A percentile compares a stretch with the other conserved stretches of the same genome.
phyloP scores from a whole-genome alignment of 2,888 invertebrate genomes.

The Dorcus hopei region DNA sequence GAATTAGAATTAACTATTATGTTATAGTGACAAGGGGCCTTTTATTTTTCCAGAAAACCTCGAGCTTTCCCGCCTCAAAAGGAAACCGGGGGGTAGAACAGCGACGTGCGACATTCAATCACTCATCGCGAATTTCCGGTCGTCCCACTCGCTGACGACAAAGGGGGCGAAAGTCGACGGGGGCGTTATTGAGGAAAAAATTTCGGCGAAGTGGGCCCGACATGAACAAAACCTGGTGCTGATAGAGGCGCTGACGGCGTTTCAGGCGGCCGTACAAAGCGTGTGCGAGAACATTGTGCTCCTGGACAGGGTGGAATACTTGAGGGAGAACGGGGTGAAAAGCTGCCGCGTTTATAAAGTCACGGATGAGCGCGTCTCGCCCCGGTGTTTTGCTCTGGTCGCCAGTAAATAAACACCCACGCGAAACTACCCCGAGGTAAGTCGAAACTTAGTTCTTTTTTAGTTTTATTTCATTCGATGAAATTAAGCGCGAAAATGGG shows the following conservation, averaged over 20 bases:
- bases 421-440: too few relatives aligned
- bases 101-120: slow-evolving; percentile 30
- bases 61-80: slow-evolving; percentile 37
- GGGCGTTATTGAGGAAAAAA: slow-evolving; percentile 22
- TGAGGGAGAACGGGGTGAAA: slow-evolving; percentile 45
- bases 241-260: slow-evolving; percentile 48
- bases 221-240: slow-evolving; percentile 41
- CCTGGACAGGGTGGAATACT: slow-evolving; percentile 53
- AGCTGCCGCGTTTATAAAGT: slow-evolving; percentile 55
- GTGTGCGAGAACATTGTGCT: slow-evolving; percentile 57
- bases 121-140: slow-evolving; percentile 37
- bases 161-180: background rate
- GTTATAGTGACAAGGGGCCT: too few relatives aligned
- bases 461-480: too few relatives aligned
- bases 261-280: slow-evolving; percentile 55
- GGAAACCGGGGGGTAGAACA: slow-evolving; percentile 37
- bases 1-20: too few relatives aligned
- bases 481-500: too few relatives aligned
- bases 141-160: slow-evolving; percentile 33
- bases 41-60: slow-evolving; percentile 39
- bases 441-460: too few relatives aligned
- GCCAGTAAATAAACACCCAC: slow-evolving; percentile 21
- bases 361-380: slow-evolving; percentile 61
- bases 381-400: slow-evolving; percentile 59
- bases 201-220: slow-evolving; percentile 40